phyloP scores from a whole-genome alignment of 2,797 vertebrate genomes.

The Catostomus latipinnis region DNA sequence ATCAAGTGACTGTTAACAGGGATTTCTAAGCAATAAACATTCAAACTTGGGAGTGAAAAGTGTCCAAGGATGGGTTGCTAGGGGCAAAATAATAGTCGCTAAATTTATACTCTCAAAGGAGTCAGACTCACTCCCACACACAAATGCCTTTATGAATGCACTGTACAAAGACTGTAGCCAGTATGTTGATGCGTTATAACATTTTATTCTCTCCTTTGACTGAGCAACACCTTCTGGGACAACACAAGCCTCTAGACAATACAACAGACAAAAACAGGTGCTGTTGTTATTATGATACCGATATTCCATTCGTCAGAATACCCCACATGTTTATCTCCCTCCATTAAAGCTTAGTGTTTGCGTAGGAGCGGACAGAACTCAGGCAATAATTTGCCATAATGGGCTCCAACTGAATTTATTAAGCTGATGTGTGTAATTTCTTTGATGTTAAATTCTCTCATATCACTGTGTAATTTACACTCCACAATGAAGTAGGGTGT shows the following conservation, averaged over 20 bases:
- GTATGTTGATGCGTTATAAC: conserved; percentile 36
- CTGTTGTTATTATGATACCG: conserved; percentile 30
- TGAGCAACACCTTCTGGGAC: conserved; percentile 28
- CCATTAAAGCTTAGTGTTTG: conserved; percentile 19
- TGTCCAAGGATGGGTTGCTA: not conserved
- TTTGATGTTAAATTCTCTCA: not conserved
- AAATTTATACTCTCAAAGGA: not conserved
- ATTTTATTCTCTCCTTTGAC: conserved; percentile 26
- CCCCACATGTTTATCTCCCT: conserved; percentile 22
- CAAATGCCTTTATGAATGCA: conserved; percentile 12
- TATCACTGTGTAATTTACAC: too few relatives aligned
- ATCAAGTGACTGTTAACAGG: not conserved
- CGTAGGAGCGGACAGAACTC: conserved; percentile 22
- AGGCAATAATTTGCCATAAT: conserved; percentile 2
- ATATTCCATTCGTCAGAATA: conserved; percentile 10
- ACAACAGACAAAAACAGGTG: conserved; percentile 43
- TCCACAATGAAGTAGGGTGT: too few relatives aligned
- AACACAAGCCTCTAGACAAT: conserved; percentile 31
- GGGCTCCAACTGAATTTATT: conserved; percentile 9
- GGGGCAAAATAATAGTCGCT: not conserved
- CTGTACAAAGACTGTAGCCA: conserved; percentile 22
- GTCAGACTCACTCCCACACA: conserved; percentile 1
- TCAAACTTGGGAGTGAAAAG: conserved; percentile 5
- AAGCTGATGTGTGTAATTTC: not conserved
- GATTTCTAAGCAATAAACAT: conserved; percentile 16